Evolutionary conservation across 2,113 vertebrate species (phyloP), one percentile per base, ranked within the genome.

Genomic region (Todiramphus chloris): DNA sequence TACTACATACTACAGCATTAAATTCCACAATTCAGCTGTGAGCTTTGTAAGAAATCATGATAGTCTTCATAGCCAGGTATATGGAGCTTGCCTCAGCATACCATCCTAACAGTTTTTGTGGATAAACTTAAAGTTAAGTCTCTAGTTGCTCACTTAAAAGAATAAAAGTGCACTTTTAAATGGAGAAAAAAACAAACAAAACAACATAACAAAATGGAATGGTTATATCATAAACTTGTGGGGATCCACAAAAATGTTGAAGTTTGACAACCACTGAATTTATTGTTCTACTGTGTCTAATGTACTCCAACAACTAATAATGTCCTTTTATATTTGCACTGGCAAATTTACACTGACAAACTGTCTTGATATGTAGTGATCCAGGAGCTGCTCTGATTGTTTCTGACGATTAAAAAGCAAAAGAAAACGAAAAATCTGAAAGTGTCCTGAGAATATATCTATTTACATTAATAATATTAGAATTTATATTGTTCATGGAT

Each of bases 381-480:
- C 8, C 33, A 60, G 4, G 6, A 68, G 9, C 12, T 82, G 4
- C 9, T 68, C n/a, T 41, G 5, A 59, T 59, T 50, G 11, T 11
- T 77, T 24, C 37, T 4, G 2, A 2, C 0, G n/a, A 20, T 55
- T 21, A 43, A 44, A 62, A 43, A 59, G 11, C 7, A 41, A 53
- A 39, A 23, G 14, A 14, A 60, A 63, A 25, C 10, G 24, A 64
- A 70, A 64, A 15, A 8, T 9, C 13, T 46, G 20, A 75, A 79
- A 10, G 6, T 39, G 1, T 10, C 39, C 5, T 28, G 5, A 33
- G 2, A 85, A 19, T 5, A 24, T 11, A 1, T 28, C 9, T 81
- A 6, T 24, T 59, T 11, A 30, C 2, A 46, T 4, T 20, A 53
- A 14, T 41, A 60, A 39, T 50, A 31, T 16, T 39, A 53, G 2